Evolutionary conservation across 92 coral and sea anemone genomes (phyloP).

Genomic region (Phymanthus crucifer): DNA sequence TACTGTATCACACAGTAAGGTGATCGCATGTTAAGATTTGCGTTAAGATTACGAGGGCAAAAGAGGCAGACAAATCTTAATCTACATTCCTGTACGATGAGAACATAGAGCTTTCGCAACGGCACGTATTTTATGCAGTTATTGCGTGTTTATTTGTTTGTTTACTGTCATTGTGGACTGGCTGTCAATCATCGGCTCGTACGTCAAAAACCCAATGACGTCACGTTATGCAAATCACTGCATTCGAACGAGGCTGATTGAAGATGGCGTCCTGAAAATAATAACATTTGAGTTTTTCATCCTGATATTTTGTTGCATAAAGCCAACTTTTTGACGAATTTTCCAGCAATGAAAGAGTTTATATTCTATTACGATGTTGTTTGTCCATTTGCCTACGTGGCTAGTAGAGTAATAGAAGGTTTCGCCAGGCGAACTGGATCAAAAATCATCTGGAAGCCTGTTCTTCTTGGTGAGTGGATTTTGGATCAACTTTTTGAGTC

Average conservation of each 20-base stretch:
- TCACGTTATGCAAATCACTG: conserved; percentile 6
- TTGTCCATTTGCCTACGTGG: conserved; percentile 95
- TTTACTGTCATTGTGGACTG: neutral
- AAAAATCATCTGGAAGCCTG: conserved; percentile 87
- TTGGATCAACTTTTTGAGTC: neutral
- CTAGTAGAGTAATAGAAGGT: conserved; percentile 82
- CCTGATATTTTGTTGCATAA: neutral
- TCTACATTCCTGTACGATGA: neutral
- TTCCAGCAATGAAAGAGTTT: conserved; percentile 69
- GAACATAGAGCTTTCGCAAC: neutral
- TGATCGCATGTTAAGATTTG: neutral
- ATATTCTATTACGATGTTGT: conserved; percentile 94
- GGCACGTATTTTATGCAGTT: neutral
- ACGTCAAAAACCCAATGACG: neutral
- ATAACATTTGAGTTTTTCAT: neutral
- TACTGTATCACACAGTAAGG: neutral
- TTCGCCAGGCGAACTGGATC: conserved; percentile 83
- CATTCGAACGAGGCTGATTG: conserved; percentile 7
- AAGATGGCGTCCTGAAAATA: conserved; percentile 14
- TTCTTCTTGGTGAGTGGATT: conserved; percentile 69
- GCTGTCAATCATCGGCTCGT: conserved; percentile 3
- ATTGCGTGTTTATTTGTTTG: neutral
- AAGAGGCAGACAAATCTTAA: neutral
- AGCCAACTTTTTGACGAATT: neutral
- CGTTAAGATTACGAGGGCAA: neutral